phyloP scores from a whole-genome alignment of 1,140 invertebrate genomes.

The Diorhabda sublineata region DNA sequence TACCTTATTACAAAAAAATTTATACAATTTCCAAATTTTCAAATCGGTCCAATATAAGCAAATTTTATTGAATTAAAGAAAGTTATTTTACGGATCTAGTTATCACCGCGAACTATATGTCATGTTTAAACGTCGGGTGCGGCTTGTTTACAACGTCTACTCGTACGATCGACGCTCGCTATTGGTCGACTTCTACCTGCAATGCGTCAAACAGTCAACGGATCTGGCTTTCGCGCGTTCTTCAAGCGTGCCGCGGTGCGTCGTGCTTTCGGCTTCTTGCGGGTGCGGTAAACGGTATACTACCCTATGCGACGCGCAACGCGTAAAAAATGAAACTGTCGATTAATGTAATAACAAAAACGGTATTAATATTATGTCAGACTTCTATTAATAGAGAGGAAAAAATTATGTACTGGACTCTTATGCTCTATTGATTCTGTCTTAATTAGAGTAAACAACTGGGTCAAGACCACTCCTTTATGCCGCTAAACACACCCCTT shows the following conservation, averaged over 20 bases:
- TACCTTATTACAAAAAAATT: neutral
- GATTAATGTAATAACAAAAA: constrained; percentile 1
- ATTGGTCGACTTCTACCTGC: constrained; percentile 75
- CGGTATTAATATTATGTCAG: neutral
- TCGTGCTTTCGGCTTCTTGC: constrained; percentile 30
- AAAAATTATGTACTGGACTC: neutral
- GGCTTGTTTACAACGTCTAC: constrained; percentile 60
- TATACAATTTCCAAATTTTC: neutral
- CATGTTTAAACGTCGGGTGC: constrained; percentile 57
- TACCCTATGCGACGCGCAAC: neutral
- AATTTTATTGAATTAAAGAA: neutral
- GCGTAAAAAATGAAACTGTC: constrained; percentile 3
- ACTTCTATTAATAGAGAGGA: neutral
- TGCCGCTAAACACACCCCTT: constrained; percentile 18
- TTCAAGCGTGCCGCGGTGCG: constrained; percentile 33
- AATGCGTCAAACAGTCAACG: constrained; percentile 65
- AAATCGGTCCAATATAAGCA: neutral
- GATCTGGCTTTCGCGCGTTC: constrained; percentile 37
- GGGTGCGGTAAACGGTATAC: constrained; percentile 32
- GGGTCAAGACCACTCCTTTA: constrained; percentile 16
- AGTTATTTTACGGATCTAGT: constrained; percentile 47
- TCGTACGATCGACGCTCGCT: constrained; percentile 46
- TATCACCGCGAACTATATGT: constrained; percentile 52
- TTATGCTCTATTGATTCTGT: neutral
- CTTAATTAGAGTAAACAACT: constrained; percentile 1